Evolutionary conservation across 2,888 invertebrate species (phyloP).

Genomic region (Drosophila neotestacea): DNA sequence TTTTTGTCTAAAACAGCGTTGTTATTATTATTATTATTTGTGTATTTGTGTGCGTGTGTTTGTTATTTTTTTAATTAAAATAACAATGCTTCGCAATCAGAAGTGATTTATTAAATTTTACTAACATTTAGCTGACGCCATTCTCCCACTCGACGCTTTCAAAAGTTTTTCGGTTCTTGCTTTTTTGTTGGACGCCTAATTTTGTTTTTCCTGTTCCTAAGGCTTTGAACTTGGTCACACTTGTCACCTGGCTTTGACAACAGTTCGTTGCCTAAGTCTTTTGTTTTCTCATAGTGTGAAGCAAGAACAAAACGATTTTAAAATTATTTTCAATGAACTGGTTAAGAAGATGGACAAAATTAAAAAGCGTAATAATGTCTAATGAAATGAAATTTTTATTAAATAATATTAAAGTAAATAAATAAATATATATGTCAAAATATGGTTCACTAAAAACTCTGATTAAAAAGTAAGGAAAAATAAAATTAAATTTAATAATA

Average conservation of each 20-base stretch:
- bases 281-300: conserved; percentile 52
- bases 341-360: neutral
- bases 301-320: conserved; percentile 8
- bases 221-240: conserved; percentile 12
- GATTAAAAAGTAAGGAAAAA: neutral
- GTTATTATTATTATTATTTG: conserved; percentile 24
- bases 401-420: no score
- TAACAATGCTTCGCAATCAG: conserved; percentile 74
- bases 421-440: neutral
- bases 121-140: conserved; percentile 43
- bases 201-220: conserved; percentile 32
- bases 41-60: conserved; percentile 17
- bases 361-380: no score
- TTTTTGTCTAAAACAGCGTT: conserved; percentile 39
- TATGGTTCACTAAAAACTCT: no score
- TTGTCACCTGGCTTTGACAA: conserved; percentile 1
- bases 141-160: conserved; percentile 23
- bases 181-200: conserved; percentile 12
- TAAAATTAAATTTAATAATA: neutral
- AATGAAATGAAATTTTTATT: neutral
- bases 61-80: conserved; percentile 67
- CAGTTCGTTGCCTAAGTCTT: conserved; percentile 72
- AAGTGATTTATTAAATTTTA: conserved; percentile 72
- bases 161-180: conserved; percentile 25
- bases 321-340: conserved; percentile 8